Conservation (phyloP, 2,797 vertebrate genomes). For the Onychomys torridus region DNA sequence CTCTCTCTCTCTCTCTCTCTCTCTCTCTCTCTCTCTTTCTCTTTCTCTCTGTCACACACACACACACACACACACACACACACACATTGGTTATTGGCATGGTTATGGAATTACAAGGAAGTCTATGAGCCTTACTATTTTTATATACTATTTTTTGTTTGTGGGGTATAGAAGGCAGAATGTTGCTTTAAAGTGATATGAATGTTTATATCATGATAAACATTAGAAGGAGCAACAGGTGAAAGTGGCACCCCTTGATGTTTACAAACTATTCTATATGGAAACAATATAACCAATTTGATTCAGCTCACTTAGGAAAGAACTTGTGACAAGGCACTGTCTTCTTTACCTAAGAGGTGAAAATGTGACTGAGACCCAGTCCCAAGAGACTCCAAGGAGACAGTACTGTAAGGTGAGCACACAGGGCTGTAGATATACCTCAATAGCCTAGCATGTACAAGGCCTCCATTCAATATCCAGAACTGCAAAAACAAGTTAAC, state of each 20-base stretch:
- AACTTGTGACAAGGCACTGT: not conserved
- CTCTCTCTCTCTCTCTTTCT: no score
- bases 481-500: not conserved
- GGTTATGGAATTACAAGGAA: not conserved
- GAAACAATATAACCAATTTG: not conserved
- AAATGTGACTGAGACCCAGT: not conserved
- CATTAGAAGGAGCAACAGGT: not conserved
- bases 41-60: not conserved
- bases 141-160: slow-evolving; percentile 7
- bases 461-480: not conserved
- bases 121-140: not conserved
- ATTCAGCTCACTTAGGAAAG: not conserved
- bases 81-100: not conserved
- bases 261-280: not conserved
- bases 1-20: not conserved
- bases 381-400: not conserved
- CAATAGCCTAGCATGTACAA: not conserved
- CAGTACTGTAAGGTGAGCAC: not conserved
- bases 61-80: not conserved
- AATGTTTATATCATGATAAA: not conserved
- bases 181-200: not conserved
- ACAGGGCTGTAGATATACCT: not conserved
- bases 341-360: not conserved
- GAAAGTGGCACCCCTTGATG: not conserved
- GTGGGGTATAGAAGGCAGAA: not conserved